Evolutionary conservation across 2,888 invertebrate species (phyloP), one percentile per base, ranked within the genome.

Genomic region (Pycnomerus fuliginosus): DNA sequence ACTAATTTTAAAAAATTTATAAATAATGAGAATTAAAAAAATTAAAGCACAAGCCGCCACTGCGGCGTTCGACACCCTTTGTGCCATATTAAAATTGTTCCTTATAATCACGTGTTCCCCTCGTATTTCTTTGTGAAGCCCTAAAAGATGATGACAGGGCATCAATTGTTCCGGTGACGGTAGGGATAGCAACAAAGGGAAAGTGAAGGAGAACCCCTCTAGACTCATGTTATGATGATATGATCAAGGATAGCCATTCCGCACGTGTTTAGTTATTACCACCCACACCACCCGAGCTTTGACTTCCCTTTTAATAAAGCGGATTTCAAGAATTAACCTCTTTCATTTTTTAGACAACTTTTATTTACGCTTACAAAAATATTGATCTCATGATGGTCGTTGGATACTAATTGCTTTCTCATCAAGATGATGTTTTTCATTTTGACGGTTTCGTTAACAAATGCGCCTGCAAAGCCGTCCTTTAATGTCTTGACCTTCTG

Each of bases 81-180:
- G 34, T 44, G 33, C 32, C 13, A 31, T 39, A 46, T 39, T 33
- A 44, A 48, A 48, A 48, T 44, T 43, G 48, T 47, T 43, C 38
- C 42, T 27, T 48, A 38, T 48, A 48, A 48, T 48, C 48, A 48
- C 48, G 48, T 44, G 44, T 48, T 45, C 37, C 33, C 44, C 36
- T 27, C 23, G 20, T 41, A 32, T 40, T 48, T 44, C 44, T 37
- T 50, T 50, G 38, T 49, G 23, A 23, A 25, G 25, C 32, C 27
- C 32, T 39, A 39, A 24, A n/a, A 39, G 47, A 41, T 50, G 44
- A 44, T 46, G 50, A 50, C 50, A 44, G 37, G 43, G 41, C 47
- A 42, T 48, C 47, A 50, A 50, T 50, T 50, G 50, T 50, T 39
- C 50, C 33, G 43, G 33, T 47, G 47, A 50, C 44, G 47, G 35